Evolutionary conservation across 2,888 invertebrate genomes (phyloP).

Genomic region (Drosophila macrospina): DNA sequence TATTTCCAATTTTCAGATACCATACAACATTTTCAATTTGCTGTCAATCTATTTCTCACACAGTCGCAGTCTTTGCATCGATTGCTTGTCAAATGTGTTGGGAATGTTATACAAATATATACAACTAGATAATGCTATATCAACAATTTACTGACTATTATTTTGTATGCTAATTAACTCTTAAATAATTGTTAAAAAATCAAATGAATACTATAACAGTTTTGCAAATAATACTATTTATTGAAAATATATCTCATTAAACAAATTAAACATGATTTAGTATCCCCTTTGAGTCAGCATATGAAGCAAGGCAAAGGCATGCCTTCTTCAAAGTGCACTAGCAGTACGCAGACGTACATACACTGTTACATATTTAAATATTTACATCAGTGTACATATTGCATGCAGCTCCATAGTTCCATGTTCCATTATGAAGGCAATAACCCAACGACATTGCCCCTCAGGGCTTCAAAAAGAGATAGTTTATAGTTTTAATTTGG

Average conservation of each 20-base stretch:
- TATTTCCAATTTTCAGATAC: slow-evolving; percentile 21
- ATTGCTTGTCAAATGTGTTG: slow-evolving; percentile 25
- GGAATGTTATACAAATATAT: slow-evolving; percentile 12
- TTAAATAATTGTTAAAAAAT: too few species aligned
- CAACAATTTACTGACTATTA: too few species aligned
- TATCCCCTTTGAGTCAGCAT: neutral
- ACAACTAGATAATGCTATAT: too few species aligned
- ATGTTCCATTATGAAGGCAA: slow-evolving; percentile 68
- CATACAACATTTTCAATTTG: slow-evolving; percentile 15
- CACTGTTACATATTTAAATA: slow-evolving; percentile 19
- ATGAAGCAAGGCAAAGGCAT: neutral
- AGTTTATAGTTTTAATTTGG: slow-evolving; percentile 76
- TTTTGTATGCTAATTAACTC: too few species aligned
- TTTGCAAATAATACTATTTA: too few species aligned
- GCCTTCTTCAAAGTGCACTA: slow-evolving; percentile 16
- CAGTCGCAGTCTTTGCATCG: too few species aligned
- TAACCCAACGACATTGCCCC: slow-evolving; percentile 57
- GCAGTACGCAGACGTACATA: slow-evolving; percentile 18
- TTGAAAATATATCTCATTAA: too few species aligned
- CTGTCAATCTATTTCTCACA: too few species aligned
- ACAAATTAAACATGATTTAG: too few species aligned
- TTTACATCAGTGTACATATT: slow-evolving; percentile 17
- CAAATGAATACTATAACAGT: too few species aligned
- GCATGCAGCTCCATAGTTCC: slow-evolving; percentile 53
- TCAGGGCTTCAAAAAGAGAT: slow-evolving; percentile 56